Evolutionary conservation across 2,888 invertebrate species (phyloP), one percentile per base, ranked within the genome.

Genomic region (Cyclophora albipunctata): DNA sequence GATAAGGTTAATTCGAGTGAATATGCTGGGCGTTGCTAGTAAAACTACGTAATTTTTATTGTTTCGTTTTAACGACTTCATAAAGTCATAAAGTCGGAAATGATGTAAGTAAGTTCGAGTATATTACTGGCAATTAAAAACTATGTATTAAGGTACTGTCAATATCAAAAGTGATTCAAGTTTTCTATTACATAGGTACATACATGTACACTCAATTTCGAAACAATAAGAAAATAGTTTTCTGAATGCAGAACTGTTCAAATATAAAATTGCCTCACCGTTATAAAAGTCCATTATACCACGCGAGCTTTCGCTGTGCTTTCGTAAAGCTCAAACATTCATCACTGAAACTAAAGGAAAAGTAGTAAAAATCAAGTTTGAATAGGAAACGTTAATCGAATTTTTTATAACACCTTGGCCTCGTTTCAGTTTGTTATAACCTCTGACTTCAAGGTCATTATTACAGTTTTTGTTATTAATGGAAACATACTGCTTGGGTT

Each of bases 391-490:
- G 51, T 49, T 57, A 58, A 57, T 57, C 55, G 49, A 58, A 60
- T 54, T 49, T 53, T 42, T 57, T 46, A 55, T 55, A 47, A 49
- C 45, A 52, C 62, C 62, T 60, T 62, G 62, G 55, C 62, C 60
- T 45, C 50, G 45, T 60, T 57, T 47, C 41, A 52, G 37, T 37
- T 37, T 37, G 5, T 37, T 37, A 37, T 5, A 37, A 37, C 37
- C 37, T 1, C 37, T 37, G 37, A 37, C 4, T 37, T 37, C 37
- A 37, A 37, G 37, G 37, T 5, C 37, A 5, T 1, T 5, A 37
- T 37, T 37, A 5, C 5, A 37, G 37, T 37, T 37, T 37, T 5
- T 1, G 37, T 37, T 37, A 37, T 37, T 37, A 37, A 37, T 37
- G 37, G 5, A 37, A 37, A 37, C 54, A 20, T 20, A 20, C 20